phyloP scores from a whole-genome alignment of 2,888 invertebrate genomes.

The Theretra japonica region DNA sequence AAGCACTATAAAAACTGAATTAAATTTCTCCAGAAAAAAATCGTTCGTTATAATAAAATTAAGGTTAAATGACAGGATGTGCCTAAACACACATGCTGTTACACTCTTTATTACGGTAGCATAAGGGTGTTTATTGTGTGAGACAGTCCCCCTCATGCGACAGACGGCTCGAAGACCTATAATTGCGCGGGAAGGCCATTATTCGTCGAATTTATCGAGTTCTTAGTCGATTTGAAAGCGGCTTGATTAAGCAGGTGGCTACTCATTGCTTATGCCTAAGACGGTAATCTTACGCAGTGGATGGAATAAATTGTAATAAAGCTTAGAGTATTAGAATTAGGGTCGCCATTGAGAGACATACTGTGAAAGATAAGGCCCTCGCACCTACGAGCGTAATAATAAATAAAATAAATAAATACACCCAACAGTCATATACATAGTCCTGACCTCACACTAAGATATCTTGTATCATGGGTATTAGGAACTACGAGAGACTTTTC shows the following conservation, averaged over 20 bases:
- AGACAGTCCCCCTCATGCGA: constrained; percentile 11
- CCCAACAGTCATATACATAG: too few relatives aligned
- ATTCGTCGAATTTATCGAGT: constrained; percentile 32
- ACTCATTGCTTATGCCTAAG: neutral
- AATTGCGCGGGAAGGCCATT: constrained; percentile 34
- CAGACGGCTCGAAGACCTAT: constrained; percentile 37
- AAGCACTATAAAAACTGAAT: constrained; percentile 43
- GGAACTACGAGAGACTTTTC: too few relatives aligned
- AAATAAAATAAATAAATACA: too few relatives aligned
- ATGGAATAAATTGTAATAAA: too few relatives aligned
- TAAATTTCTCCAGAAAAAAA: constrained; percentile 43
- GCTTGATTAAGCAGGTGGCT: constrained; percentile 18
- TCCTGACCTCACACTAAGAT: too few relatives aligned
- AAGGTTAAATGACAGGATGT: constrained; percentile 37
- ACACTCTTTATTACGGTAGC: constrained; percentile 16
- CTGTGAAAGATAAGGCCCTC: too few relatives aligned
- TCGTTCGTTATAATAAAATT: constrained; percentile 37
- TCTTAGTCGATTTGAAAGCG: neutral
- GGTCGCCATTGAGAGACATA: too few relatives aligned
- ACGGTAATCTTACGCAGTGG: neutral
- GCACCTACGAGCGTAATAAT: too few relatives aligned
- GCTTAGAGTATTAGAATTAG: neutral
- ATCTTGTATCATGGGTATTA: too few relatives aligned
- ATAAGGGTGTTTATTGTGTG: constrained; percentile 17
- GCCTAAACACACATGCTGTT: neutral